These are phyloP conservation scores for Ciconia stormi DNA, from an alignment of 2,113 vertebrate species.

Conservation along the genomic window DNA sequence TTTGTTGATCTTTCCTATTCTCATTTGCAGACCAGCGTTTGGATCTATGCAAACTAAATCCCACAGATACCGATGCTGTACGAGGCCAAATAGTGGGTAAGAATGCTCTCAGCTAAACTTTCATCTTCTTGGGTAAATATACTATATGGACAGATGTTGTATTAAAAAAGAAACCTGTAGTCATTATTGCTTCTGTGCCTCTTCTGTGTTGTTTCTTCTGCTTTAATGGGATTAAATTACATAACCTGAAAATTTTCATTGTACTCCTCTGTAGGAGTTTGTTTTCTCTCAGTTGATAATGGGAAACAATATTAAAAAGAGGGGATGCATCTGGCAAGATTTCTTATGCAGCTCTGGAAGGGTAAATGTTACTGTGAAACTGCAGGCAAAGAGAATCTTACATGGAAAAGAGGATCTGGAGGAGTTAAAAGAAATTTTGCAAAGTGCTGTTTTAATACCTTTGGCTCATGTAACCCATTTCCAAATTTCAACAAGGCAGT, in stretches of 20 bases:
- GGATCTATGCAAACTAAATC: constrained; percentile 98
- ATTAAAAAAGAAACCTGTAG: background rate
- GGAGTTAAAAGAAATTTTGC: background rate
- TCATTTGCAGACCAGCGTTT: constrained; percentile 92
- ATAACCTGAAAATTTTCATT: background rate
- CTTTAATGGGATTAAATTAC: background rate
- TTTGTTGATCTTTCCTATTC: constrained; percentile 58
- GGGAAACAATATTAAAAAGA: background rate
- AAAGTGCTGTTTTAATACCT: background rate
- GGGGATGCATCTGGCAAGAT: background rate
- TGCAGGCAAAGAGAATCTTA: background rate
- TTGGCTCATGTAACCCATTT: background rate
- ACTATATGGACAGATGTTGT: background rate
- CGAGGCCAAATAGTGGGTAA: constrained; percentile 98
- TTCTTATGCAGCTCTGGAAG: background rate
- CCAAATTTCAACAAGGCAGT: background rate
- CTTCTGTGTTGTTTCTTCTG: background rate
- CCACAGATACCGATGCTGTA: constrained; percentile 94
- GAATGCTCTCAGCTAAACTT: constrained; percentile 56
- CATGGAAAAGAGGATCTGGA: background rate
- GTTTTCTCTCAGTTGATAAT: background rate
- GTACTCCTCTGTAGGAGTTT: background rate
- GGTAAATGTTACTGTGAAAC: background rate
- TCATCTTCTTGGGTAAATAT: background rate
- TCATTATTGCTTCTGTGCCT: background rate